Conservation (phyloP, 2,888 invertebrate species). For the Ecliptopera silaceata region DNA sequence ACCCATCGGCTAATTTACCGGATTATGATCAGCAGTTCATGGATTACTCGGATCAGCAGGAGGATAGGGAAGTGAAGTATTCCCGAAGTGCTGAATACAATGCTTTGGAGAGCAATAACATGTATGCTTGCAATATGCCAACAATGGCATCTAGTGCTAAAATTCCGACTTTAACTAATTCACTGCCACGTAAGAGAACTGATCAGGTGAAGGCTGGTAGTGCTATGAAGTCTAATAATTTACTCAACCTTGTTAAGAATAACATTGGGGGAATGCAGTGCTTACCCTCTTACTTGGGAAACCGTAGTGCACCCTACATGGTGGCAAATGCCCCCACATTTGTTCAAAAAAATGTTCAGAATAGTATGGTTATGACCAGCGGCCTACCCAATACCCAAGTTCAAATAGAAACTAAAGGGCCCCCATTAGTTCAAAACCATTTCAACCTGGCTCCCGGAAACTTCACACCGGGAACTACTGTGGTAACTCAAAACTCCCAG, state of each 20-base stretch:
- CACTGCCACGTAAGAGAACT: constrained; percentile 51
- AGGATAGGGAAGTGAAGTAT: constrained; percentile 73
- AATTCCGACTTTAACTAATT: constrained; percentile 45
- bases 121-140: constrained; percentile 60
- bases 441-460: constrained; percentile 59
- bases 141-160: constrained; percentile 50
- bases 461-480: constrained; percentile 70
- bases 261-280: constrained; percentile 60
- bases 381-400: constrained; percentile 56
- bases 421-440: constrained; percentile 56
- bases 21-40: constrained; percentile 66
- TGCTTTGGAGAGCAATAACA: constrained; percentile 56
- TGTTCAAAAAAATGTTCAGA: constrained; percentile 75
- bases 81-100: constrained; percentile 73
- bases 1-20: constrained; percentile 45
- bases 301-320: constrained; percentile 36
- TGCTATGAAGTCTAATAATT: constrained; percentile 59
- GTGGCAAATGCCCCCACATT: constrained; percentile 65
- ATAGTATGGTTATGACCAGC: constrained; percentile 71
- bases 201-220: constrained; percentile 64
- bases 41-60: constrained; percentile 65
- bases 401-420: constrained; percentile 56
- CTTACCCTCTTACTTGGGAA: constrained; percentile 53
- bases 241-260: constrained; percentile 60
- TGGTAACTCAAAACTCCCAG: constrained; percentile 76